Evolutionary conservation across 1,140 invertebrate species (phyloP).

Genomic region (Charaxes varanes): DNA sequence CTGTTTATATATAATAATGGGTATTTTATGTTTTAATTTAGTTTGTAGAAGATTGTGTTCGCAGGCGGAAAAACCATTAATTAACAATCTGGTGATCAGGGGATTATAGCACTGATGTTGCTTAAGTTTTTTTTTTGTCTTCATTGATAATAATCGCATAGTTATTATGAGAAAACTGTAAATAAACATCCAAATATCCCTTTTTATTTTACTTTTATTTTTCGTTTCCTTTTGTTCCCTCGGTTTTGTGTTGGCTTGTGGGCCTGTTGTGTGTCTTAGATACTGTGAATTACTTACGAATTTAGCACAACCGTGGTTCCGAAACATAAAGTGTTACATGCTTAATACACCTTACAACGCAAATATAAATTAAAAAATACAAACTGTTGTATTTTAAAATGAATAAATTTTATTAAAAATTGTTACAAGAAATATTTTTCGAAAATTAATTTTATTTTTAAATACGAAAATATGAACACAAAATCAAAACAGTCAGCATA

Average conservation of each 20-base stretch:
- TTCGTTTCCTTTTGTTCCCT: slow-evolving; percentile 28
- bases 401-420: too few relatives aligned
- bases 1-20: slow-evolving; percentile 44
- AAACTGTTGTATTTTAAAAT: too few relatives aligned
- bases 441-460: too few relatives aligned
- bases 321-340: not conserved
- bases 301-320: slow-evolving; percentile 18
- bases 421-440: too few relatives aligned
- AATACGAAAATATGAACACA: too few relatives aligned
- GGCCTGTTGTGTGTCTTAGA: slow-evolving; percentile 21
- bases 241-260: slow-evolving; percentile 13
- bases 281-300: too few relatives aligned
- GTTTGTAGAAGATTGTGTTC: slow-evolving; percentile 42
- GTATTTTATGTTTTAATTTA: slow-evolving; percentile 57
- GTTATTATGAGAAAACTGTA: slow-evolving; percentile 69
- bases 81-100: slow-evolving; percentile 60
- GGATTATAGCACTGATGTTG: slow-evolving; percentile 58
- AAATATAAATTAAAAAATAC: too few relatives aligned
- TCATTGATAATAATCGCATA: slow-evolving; percentile 64
- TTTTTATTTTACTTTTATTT: slow-evolving; percentile 70
- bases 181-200: slow-evolving; percentile 72
- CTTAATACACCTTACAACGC: too few relatives aligned
- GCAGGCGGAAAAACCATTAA: slow-evolving; percentile 47
- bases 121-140: slow-evolving; percentile 52
- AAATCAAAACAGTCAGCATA: too few relatives aligned